A percentile compares a stretch with the other conserved stretches of the same genome.
These are phyloP conservation scores for Corythucha ciliata DNA, from an alignment of 2,888 invertebrate genomes.

Conservation along the genomic window DNA sequence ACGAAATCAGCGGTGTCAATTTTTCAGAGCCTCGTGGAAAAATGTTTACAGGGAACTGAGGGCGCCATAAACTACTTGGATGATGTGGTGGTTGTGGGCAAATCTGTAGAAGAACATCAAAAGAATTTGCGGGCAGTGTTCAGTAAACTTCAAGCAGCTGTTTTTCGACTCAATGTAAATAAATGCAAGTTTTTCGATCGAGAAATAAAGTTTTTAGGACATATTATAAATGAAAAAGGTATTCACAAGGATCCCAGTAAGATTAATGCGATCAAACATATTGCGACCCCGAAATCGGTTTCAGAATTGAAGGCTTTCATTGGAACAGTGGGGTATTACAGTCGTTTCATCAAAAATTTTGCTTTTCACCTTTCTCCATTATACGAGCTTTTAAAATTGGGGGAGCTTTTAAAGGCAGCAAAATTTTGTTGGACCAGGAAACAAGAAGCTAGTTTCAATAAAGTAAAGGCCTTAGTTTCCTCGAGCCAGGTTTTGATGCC, in stretches of 20 bases:
- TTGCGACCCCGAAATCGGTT: constrained; percentile 2
- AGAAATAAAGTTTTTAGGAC: constrained; percentile 5
- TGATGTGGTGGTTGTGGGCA: too few relatives aligned
- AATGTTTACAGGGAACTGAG: too few relatives aligned
- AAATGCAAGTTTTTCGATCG: too few relatives aligned
- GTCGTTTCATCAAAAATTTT: constrained; percentile 2
- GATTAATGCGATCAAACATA: constrained; percentile 1
- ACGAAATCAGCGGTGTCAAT: too few relatives aligned
- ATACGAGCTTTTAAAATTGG: constrained; percentile 15
- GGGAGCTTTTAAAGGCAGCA: too few relatives aligned
- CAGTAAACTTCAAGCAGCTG: too few relatives aligned
- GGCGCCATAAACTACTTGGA: too few relatives aligned
- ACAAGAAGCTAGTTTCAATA: background rate
- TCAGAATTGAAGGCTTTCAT: constrained; percentile 1
- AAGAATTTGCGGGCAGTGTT: too few relatives aligned
- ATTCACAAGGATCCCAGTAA: background rate
- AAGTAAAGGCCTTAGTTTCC: background rate
- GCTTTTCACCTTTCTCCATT: background rate
- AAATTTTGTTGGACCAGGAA: background rate
- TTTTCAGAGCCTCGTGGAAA: too few relatives aligned
- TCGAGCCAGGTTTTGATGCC: background rate
- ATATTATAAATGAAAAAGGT: constrained; percentile 8
- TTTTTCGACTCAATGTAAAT: too few relatives aligned
- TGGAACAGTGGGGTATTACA: constrained; percentile 1
- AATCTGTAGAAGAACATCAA: too few relatives aligned